Evolutionary conservation across 2,888 invertebrate species (phyloP).

Genomic region (Nysson spinosus): DNA sequence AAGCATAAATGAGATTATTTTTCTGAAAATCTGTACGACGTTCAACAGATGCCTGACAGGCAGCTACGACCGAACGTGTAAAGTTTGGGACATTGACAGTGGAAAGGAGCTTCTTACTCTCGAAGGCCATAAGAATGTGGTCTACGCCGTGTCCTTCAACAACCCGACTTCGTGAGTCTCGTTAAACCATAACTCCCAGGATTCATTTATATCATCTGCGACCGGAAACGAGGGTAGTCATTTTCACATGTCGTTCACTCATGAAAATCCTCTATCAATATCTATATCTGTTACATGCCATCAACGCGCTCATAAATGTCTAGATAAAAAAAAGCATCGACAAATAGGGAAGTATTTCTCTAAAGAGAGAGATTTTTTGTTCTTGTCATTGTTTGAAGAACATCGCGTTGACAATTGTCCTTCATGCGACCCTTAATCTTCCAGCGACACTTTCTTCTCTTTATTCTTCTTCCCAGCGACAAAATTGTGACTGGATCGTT

Average conservation of each 20-base stretch:
- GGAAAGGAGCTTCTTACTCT: conserved; percentile 85
- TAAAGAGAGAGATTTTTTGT: too few relatives aligned
- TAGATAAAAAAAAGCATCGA: too few relatives aligned
- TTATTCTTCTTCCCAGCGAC: conserved; percentile 80
- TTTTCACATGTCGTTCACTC: conserved; percentile 3
- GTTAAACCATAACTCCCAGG: conserved; percentile 29
- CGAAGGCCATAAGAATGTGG: conserved; percentile 88
- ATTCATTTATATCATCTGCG: conserved; percentile 16
- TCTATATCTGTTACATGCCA: neutral
- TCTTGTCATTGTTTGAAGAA: too few relatives aligned
- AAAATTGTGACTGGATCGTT: conserved; percentile 88
- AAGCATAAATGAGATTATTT: neutral
- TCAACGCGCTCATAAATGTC: too few relatives aligned
- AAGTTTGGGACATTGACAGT: conserved; percentile 86
- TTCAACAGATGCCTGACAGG: conserved; percentile 86
- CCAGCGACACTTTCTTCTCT: too few relatives aligned
- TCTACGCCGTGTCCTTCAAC: conserved; percentile 88
- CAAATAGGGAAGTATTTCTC: too few relatives aligned
- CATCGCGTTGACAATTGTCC: too few relatives aligned
- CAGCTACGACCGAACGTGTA: conserved; percentile 91
- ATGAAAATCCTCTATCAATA: neutral
- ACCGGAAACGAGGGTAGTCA: conserved; percentile 25
- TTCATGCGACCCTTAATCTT: too few relatives aligned
- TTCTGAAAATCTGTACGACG: too few relatives aligned
- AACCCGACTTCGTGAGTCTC: conserved; percentile 84